Conservation (phyloP, 2,113 vertebrate species). For the Gymnarchus niloticus region DNA sequence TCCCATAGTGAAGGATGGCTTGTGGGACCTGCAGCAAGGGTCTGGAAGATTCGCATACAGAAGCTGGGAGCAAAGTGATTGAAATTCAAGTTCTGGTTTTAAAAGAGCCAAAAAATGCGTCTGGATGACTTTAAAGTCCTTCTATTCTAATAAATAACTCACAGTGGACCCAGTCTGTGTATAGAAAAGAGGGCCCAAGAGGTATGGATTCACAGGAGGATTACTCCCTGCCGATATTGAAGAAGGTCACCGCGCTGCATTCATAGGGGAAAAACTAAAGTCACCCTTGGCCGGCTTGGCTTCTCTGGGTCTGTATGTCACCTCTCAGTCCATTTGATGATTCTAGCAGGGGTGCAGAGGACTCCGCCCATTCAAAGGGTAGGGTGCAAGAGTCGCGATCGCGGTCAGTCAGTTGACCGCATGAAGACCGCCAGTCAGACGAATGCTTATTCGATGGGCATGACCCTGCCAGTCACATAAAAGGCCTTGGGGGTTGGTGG, state of each 20-base stretch:
- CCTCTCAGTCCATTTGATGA: not conserved
- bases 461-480: not conserved
- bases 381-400: not conserved
- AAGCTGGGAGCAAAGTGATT: not conserved
- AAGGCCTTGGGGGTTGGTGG: too few species aligned
- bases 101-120: not conserved
- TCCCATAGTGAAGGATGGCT: not conserved
- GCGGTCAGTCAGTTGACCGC: not conserved
- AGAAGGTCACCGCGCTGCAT: not conserved
- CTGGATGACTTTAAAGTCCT: not conserved
- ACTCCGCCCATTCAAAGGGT: not conserved
- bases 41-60: not conserved
- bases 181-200: not conserved
- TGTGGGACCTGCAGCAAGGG: not conserved
- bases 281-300: not conserved
- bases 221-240: not conserved
- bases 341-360: not conserved
- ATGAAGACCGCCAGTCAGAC: not conserved
- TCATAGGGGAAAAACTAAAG: not conserved
- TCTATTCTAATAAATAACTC: not conserved
- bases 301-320: not conserved
- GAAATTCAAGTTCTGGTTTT: not conserved
- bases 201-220: not conserved
- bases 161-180: not conserved
- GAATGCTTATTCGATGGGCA: not conserved